Conservation (phyloP, 2,113 vertebrate genomes). For the Gavialis gangeticus region DNA sequence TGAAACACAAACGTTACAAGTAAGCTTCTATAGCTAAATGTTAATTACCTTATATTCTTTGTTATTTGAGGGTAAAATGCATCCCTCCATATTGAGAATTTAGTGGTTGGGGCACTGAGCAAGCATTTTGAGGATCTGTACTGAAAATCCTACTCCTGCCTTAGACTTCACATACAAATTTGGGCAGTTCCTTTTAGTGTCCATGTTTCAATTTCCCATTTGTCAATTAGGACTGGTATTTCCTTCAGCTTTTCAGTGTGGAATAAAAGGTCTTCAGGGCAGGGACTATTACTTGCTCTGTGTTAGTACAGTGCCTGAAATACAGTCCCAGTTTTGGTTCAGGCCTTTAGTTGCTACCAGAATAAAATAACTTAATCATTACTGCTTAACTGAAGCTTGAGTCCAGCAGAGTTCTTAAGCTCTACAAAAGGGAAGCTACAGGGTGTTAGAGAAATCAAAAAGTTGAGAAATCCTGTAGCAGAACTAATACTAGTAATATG, state of each 20-base stretch:
- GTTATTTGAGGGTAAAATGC: neutral
- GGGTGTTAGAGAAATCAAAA: neutral
- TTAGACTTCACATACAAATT: neutral
- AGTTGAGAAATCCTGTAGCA: neutral
- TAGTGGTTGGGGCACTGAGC: neutral
- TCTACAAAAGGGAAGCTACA: neutral
- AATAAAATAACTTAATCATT: neutral
- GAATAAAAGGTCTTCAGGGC: neutral
- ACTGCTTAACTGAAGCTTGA: neutral
- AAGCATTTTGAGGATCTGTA: neutral
- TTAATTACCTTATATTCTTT: neutral
- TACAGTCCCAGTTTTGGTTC: neutral
- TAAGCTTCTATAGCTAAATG: neutral
- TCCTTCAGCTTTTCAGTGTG: neutral
- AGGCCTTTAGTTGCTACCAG: neutral
- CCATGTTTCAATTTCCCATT: slow-evolving; percentile 17
- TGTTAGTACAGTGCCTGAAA: slow-evolving; percentile 11
- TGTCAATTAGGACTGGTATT: slow-evolving; percentile 26
- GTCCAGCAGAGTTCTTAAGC: neutral
- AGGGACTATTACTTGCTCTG: neutral
- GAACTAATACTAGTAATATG: neutral
- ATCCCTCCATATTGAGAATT: neutral
- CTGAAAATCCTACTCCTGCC: neutral
- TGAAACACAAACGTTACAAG: neutral
- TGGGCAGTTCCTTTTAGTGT: neutral